Base-by-base conservation (phyloP, 2,113 vertebrate species). In the Tursiops truncatus region DNA sequence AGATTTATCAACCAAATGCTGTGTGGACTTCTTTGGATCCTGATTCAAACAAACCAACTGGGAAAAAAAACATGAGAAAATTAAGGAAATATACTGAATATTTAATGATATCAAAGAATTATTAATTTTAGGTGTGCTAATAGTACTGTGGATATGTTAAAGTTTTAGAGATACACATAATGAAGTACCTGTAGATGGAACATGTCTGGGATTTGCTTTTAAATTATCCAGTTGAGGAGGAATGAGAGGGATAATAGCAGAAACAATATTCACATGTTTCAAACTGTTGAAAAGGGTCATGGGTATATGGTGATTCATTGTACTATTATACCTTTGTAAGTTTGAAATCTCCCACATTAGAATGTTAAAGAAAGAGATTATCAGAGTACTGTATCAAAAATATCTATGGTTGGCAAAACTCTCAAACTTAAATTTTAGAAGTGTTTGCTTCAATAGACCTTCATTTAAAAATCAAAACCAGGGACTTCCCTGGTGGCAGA, bases 1-100 rank as follows among this genome's bases (percentile, higher is more conserved):
- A 93, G 20, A 80, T 41, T 92, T 70, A 84, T 60, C 81, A 91
- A 53, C n/a, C 84, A 96, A 83, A 93, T 67, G 26, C 44, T 77
- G 4, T 47, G 7, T 47, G 25, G 38, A 82, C 93, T 95, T 96
- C 58, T 74, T 63, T 84, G 36, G 18, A 94, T 47, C 5, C 18
- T 62, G 70, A 95, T 1, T 94, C 41, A 79, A 80, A 91, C 12
- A 73, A 77, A 79, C 44, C 38, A 79, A 93, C 1, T 76, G 33
- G 56, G 67, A 25, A 38, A 65, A 65, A 93, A 65, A 50, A 68
- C 2, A 81, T 31, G 13, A 62, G 44, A 73, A 10, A 90, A 89
- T 62, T n/a, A 77, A 31, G 53, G 47, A 89, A 93, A 93, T 83
- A 90, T 7, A 25, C 25, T 62, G 28, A 94, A 33, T 89, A 58